Base-by-base conservation (phyloP, 2,888 invertebrate genomes). In the Cerceris rybyensis region DNA sequence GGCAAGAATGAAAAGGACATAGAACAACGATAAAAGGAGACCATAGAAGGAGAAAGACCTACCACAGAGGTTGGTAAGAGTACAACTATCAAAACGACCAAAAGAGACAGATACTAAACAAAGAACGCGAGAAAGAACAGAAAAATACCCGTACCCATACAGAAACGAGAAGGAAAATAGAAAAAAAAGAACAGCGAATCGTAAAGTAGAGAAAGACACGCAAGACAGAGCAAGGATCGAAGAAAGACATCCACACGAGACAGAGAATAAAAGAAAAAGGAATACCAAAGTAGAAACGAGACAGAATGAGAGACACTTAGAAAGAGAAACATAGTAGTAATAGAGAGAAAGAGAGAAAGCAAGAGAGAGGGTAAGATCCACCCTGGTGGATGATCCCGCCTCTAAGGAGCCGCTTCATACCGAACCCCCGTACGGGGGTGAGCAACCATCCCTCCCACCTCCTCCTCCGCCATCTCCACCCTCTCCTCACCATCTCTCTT, bases 301-400 rank as follows among this genome's bases (percentile, higher is more conserved):
- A 59, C 5, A 8, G 65, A 70, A 49, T 52, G 64, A 71, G 75
- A 55, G 67, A 74, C n/a, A 49, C 13, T 13, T 54, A 4, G 54
- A 58, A 43, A 50, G 63, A 52, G 43, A 59, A 16, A 66, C 11
- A 52, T 39, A 16, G 54, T 52, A 52, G 28, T 54, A 39, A 52
- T 42, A 46, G 49, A 52, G 60, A 54, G 59, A 39, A 59, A 50
- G 50, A 46, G 69, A 52, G 52, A 52, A 60, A 65, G 46, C 17
- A 14, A 57, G 70, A 46, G 50, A 63, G 46, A 68, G 69, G 61
- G 42, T 60, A 50, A 75, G 80, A 74, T 80, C 89, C 88, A 87
- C 89, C 89, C 88, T 87, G 87, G 88, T 83, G 91, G 91, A 91
- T 92, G 91, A 92, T 92, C 91, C 92, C 91, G 91, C 92, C 91